Evolutionary conservation across 1,140 invertebrate species (phyloP).

Genomic region (Daktulosphaira vitifoliae): DNA sequence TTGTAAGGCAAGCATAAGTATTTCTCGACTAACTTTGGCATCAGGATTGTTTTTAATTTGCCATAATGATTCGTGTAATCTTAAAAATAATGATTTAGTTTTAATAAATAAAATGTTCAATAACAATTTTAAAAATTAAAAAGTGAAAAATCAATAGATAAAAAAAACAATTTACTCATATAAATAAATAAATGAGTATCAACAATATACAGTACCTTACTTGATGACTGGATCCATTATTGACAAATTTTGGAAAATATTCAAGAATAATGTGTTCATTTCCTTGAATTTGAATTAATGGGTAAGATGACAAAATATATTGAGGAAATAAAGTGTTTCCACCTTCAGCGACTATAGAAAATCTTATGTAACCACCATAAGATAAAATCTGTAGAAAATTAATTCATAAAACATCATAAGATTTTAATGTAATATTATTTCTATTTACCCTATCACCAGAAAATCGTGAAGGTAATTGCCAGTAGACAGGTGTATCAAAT

Average conservation of each 20-base stretch:
- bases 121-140: neutral
- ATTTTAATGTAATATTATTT: neutral
- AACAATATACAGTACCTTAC: constrained; percentile 47
- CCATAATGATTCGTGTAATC: constrained; percentile 59
- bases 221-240: constrained; percentile 49
- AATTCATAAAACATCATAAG: neutral
- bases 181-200: neutral
- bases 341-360: constrained; percentile 61
- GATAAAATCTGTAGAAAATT: constrained; percentile 59
- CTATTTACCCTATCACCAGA: constrained; percentile 67
- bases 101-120: neutral
- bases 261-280: constrained; percentile 68
- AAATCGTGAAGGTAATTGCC: constrained; percentile 72
- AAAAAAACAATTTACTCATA: neutral
- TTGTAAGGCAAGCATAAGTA: constrained; percentile 82
- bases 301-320: constrained; percentile 57
- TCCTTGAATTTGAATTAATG: constrained; percentile 74
- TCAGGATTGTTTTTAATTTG: constrained; percentile 52
- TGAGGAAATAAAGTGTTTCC: constrained; percentile 48
- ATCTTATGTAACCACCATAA: constrained; percentile 83
- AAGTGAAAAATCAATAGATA: neutral
- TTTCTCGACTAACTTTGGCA: constrained; percentile 56
- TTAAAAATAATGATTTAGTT: neutral
- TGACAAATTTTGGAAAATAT: constrained; percentile 51
- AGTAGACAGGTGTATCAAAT: constrained; percentile 73